A percentile compares a stretch with the other conserved stretches of the same genome.
phyloP scores from a whole-genome alignment of 1,140 invertebrate genomes.

The Pachypeltis micranthus region DNA sequence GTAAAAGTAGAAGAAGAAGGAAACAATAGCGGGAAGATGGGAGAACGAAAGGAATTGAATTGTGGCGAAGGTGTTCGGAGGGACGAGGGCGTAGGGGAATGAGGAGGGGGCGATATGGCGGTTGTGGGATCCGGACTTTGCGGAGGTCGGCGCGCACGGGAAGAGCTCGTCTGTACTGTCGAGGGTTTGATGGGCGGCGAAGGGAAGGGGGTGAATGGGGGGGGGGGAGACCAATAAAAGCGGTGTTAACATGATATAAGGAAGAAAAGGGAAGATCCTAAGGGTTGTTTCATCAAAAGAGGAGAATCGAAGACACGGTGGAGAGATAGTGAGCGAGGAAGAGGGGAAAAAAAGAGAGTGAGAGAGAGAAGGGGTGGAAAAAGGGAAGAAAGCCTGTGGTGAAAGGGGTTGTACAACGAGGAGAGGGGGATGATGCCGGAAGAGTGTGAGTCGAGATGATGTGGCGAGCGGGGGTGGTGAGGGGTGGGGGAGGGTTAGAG shows the following conservation, averaged over 20 bases:
- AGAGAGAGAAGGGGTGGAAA: constrained; percentile 13
- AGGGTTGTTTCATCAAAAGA: constrained; percentile 20
- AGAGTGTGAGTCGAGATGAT: too few relatives aligned
- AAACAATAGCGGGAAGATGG: neutral
- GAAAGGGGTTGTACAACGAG: neutral
- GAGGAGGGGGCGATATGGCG: neutral
- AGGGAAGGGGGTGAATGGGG: neutral
- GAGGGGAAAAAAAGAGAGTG: constrained; percentile 14
- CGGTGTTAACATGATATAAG: constrained; percentile 22
- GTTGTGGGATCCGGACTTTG: too few relatives aligned
- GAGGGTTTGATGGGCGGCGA: neutral
- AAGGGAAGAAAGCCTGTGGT: too few relatives aligned
- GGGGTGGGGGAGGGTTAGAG: constrained; percentile 1
- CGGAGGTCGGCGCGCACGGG: too few relatives aligned
- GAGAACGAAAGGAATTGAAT: neutral
- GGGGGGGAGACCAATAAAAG: constrained; percentile 17
- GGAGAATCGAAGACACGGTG: constrained; percentile 14
- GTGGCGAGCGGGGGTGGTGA: neutral
- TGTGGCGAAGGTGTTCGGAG: neutral
- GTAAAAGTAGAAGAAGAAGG: neutral
- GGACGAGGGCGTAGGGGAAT: neutral
- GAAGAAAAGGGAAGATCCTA: constrained; percentile 7
- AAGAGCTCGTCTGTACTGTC: too few relatives aligned
- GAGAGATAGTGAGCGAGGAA: constrained; percentile 11
- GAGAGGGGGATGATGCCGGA: too few relatives aligned